phyloP scores from a whole-genome alignment of 2,888 invertebrate genomes.

The Eustalomyia histrio region DNA sequence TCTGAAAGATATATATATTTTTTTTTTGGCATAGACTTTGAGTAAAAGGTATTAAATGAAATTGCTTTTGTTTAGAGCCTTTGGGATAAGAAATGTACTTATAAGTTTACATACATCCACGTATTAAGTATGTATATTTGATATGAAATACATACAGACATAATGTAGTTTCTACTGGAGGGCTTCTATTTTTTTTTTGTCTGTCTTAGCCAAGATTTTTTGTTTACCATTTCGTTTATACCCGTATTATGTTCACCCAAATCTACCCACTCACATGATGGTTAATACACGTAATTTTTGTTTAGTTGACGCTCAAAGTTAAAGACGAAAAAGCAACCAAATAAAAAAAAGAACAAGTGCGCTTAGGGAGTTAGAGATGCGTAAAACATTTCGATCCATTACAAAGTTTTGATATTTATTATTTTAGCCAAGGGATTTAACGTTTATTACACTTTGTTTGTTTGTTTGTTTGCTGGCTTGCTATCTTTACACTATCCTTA shows the following conservation, averaged over 20 bases:
- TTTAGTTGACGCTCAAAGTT: constrained; percentile 47
- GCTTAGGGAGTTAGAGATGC: constrained; percentile 60
- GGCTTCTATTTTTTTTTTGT: constrained; percentile 27
- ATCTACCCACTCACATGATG: constrained; percentile 53
- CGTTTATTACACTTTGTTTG: constrained; percentile 56
- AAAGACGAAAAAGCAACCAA: not conserved
- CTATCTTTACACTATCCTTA: constrained; percentile 17
- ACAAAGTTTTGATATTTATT: constrained; percentile 64
- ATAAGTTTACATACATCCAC: constrained; percentile 30
- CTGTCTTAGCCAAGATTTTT: constrained; percentile 21
- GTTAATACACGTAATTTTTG: constrained; percentile 49
- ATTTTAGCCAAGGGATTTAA: constrained; percentile 64
- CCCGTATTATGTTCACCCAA: constrained; percentile 16
- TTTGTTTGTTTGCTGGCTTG: constrained; percentile 43
- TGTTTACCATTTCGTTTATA: constrained; percentile 27
- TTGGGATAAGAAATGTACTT: constrained; percentile 21
- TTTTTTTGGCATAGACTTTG: constrained; percentile 30
- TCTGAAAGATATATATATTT: constrained; percentile 14
- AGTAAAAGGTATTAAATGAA: constrained; percentile 26
- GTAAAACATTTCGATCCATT: constrained; percentile 62
- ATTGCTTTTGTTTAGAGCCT: constrained; percentile 55
- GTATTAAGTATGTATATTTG: not conserved
- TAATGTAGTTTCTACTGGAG: constrained; percentile 47
- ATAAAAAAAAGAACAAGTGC: constrained; percentile 52
- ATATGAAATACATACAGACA: not conserved